Conservation (phyloP, 23 tunicate genomes). For the Styela plicata region DNA sequence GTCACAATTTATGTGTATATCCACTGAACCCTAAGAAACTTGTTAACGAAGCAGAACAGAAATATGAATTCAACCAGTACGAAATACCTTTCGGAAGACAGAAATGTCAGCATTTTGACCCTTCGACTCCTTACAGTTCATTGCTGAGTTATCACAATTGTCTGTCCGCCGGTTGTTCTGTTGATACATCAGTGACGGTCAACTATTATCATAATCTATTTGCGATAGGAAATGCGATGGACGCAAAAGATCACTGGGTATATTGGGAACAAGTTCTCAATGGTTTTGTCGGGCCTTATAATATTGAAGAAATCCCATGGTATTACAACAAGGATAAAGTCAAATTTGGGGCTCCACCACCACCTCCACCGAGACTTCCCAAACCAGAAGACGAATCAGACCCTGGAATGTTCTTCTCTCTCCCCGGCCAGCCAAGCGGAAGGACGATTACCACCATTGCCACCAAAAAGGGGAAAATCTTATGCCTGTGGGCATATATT, state of each 20-base stretch:
- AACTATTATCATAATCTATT: slow-evolving; percentile 12
- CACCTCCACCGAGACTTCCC: slow-evolving; percentile 8
- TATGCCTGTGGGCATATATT: background rate
- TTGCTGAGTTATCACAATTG: slow-evolving; percentile 55
- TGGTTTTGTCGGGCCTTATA: slow-evolving; percentile 9
- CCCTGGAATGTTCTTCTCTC: background rate
- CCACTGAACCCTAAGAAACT: slow-evolving; percentile 39
- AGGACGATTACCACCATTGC: background rate
- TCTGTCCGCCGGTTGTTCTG: slow-evolving; percentile 59
- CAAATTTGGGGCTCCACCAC: background rate
- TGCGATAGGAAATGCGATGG: slow-evolving; percentile 5
- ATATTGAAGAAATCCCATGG: background rate
- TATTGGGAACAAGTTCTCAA: slow-evolving; percentile 6
- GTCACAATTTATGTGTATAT: slow-evolving; percentile 39
- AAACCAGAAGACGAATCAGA: background rate
- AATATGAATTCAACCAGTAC: slow-evolving; percentile 6
- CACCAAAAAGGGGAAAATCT: background rate
- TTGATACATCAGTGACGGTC: slow-evolving; percentile 17
- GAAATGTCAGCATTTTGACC: slow-evolving; percentile 40
- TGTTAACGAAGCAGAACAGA: slow-evolving; percentile 44
- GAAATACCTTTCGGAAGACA: slow-evolving; percentile 42
- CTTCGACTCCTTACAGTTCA: slow-evolving; percentile 12
- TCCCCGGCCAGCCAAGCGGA: background rate
- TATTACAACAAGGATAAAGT: background rate
- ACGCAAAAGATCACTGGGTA: slow-evolving; percentile 1